These are phyloP conservation scores for Myotis brandtii DNA, from an alignment of 2,113 vertebrate species.

Conservation along the genomic window DNA sequence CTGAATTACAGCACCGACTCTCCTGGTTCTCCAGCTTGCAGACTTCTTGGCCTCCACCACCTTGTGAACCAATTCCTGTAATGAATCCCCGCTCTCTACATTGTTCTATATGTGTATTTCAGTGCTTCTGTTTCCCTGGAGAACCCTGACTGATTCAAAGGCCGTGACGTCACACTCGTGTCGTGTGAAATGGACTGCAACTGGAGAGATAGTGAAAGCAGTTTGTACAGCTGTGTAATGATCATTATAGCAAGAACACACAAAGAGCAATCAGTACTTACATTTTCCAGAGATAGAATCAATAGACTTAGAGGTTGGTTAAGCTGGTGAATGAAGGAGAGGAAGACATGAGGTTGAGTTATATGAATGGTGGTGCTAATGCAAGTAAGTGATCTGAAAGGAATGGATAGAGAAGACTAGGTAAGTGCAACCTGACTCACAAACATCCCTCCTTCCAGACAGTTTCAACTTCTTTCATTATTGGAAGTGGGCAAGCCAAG, in stretches of 20 bases:
- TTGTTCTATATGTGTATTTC: not conserved
- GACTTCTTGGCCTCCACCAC: not conserved
- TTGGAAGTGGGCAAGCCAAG: not conserved
- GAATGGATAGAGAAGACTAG: not conserved
- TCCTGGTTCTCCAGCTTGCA: not conserved
- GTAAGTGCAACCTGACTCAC: not conserved
- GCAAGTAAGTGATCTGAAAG: not conserved
- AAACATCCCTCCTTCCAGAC: not conserved
- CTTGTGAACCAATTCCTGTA: not conserved
- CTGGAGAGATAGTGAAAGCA: not conserved
- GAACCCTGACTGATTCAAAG: not conserved
- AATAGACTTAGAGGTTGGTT: not conserved
- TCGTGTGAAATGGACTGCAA: not conserved
- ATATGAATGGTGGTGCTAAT: not conserved
- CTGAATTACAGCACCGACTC: not conserved
- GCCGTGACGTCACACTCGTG: not conserved
- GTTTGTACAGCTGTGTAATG: not conserved
- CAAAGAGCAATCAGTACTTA: not conserved
- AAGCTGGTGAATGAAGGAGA: not conserved
- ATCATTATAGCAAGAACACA: not conserved
- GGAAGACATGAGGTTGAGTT: not conserved
- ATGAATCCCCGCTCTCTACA: not conserved
- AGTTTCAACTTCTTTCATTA: not conserved
- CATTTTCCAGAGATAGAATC: not conserved
- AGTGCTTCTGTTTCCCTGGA: not conserved